A percentile compares a stretch with the other conserved stretches of the same genome.
Conservation (phyloP, 2,113 vertebrate genomes). For the Semicossyphus pulcher region DNA sequence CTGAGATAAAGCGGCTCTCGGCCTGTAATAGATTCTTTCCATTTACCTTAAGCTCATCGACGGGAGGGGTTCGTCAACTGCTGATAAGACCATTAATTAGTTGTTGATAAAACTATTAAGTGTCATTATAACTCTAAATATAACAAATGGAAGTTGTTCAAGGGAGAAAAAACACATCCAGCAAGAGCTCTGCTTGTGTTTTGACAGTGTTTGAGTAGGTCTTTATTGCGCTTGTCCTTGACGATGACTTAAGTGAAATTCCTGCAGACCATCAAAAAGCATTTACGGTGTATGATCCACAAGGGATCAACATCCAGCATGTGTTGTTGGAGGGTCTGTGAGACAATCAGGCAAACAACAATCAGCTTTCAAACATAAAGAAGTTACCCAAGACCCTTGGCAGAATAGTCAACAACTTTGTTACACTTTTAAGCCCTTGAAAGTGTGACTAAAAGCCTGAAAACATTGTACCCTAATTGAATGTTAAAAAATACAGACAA, state of each 20-base stretch:
- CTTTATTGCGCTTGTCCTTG: not conserved
- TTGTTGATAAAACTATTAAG: slow-evolving; percentile 75
- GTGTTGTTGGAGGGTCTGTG: not conserved
- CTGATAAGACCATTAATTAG: slow-evolving; percentile 72
- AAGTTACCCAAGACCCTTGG: not conserved
- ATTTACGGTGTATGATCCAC: not conserved
- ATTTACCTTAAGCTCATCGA: slow-evolving; percentile 74
- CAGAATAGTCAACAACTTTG: not conserved
- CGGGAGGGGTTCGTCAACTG: slow-evolving; percentile 57
- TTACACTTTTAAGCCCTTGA: not conserved
- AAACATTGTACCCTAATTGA: not conserved
- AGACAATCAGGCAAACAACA: slow-evolving; percentile 1
- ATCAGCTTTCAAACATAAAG: not conserved
- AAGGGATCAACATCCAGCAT: not conserved
- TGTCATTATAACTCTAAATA: slow-evolving; percentile 62
- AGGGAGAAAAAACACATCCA: slow-evolving; percentile 37
- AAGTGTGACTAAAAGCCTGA: not conserved
- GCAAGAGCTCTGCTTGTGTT: slow-evolving; percentile 6
- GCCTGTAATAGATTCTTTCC: slow-evolving; percentile 73
- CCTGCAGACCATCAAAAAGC: not conserved
- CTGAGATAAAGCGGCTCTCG: slow-evolving; percentile 76
- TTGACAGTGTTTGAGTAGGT: slow-evolving; percentile 9
- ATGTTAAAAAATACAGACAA: slow-evolving; percentile 8
- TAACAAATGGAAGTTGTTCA: slow-evolving; percentile 55
- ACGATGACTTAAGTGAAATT: not conserved